Evolutionary conservation across 2,113 vertebrate genomes (phyloP).

Genomic region (Zosterops lateralis): DNA sequence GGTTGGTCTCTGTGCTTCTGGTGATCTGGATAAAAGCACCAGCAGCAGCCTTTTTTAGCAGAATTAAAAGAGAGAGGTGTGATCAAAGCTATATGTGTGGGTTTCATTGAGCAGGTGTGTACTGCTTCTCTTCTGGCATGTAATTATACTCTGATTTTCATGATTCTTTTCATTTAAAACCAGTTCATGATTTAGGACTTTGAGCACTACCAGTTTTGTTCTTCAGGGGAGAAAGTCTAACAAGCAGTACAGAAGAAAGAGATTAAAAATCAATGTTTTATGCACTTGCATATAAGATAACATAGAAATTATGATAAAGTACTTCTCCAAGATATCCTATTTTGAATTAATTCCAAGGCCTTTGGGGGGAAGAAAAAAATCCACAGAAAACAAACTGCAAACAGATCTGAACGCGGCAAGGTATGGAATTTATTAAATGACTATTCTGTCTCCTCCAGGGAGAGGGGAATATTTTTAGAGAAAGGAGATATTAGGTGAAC

Average conservation of each 20-base stretch:
- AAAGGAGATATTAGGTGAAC: not conserved
- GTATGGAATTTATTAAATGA: not conserved
- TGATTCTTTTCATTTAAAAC: not conserved
- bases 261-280: not conserved
- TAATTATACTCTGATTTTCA: not conserved
- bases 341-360: not conserved
- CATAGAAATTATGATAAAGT: not conserved
- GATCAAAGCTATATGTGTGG: not conserved
- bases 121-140: not conserved
- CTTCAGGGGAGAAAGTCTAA: not conserved
- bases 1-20: not conserved
- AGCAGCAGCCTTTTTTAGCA: not conserved
- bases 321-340: not conserved
- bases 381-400: not conserved
- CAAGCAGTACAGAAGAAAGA: not conserved
- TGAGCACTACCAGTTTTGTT: not conserved
- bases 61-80: not conserved
- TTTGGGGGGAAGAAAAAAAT: not conserved
- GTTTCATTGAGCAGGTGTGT: not conserved
- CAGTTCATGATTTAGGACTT: not conserved
- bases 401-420: not conserved
- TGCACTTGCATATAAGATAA: not conserved
- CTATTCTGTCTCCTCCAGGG: not conserved
- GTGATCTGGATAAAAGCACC: not conserved
- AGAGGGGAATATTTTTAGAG: not conserved